Evolutionary conservation across 2,797 vertebrate genomes (phyloP).

Genomic region (Pangasius macronema): DNA sequence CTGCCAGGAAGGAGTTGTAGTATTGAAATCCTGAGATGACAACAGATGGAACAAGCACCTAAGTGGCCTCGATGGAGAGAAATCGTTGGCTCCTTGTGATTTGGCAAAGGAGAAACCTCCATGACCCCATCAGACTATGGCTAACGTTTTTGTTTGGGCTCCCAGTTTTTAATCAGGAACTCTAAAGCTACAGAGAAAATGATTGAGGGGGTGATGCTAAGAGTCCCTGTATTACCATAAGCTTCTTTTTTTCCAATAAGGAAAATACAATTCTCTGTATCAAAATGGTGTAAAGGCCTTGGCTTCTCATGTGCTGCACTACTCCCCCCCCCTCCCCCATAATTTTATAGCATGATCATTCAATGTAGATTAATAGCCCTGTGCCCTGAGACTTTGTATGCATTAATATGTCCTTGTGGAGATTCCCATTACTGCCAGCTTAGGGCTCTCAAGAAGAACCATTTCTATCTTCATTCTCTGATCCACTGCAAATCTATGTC

Average conservation of each 20-base stretch:
- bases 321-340: neutral
- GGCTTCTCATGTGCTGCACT: slow-evolving; percentile 3
- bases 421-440: neutral
- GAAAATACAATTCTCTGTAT: neutral
- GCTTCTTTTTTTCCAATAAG: neutral
- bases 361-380: neutral
- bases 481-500: slow-evolving; percentile 32
- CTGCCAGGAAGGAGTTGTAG: neutral
- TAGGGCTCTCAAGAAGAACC: neutral
- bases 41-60: neutral
- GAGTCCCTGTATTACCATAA: neutral
- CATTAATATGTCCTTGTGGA: neutral
- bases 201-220: neutral
- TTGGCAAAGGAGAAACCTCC: neutral
- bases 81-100: neutral
- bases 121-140: neutral
- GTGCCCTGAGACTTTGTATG: neutral
- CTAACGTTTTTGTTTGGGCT: neutral
- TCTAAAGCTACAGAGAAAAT: neutral
- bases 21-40: neutral
- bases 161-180: neutral
- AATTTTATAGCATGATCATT: neutral
- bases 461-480: slow-evolving; percentile 14
- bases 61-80: neutral
- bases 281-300: neutral